Evolutionary conservation across 2,888 invertebrate species (phyloP), one percentile per base, ranked within the genome.

Genomic region (Oithona nana): DNA sequence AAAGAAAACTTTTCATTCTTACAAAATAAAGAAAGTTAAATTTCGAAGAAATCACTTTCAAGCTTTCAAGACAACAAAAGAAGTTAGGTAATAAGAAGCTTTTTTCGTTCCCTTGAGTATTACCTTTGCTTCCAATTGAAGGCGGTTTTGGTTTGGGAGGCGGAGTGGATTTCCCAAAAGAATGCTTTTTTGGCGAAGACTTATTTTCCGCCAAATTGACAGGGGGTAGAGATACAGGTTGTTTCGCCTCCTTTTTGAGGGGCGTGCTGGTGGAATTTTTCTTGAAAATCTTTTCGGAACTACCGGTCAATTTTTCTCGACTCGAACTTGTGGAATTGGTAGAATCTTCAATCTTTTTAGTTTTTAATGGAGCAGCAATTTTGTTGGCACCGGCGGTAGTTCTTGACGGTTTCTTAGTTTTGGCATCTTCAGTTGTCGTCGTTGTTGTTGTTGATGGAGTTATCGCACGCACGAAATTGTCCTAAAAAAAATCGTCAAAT

Each of bases 361-460:
- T 16, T 39, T 39, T 39, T 39, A 16, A 11, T 39, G 39, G 39
- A 39, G 39, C 16, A 6, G 16, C 39, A 16, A 39, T 6, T 39
- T 39, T 39, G 39, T 39, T 39, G 39, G 39, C 39, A 39, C 39
- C 39, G 16, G n/a, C n/a, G n/a, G n/a, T n/a, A n/a, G n/a, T n/a
- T n/a, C 39, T 6, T 16, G 39, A 39, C 6, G 39, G 39, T 16
- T 39, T 39, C 16, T 39, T 39, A 16, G 8, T 39, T 16, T 39
- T 39, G 8, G 28, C 30, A 11, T 59, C 39, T 20, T n/a, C 24
- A 61, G 63, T 64, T 11, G 64, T 63, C 22, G 66, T 64, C 22
- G 66, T 65, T 24, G 61, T 61, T 0, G 67, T 66, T 2, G 66
- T 64, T 16, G 67, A 65, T 39, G 65, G 63, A 49, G 61, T 64